Base-by-base conservation (phyloP, 2,888 invertebrate genomes). In the Oligia latruncula region DNA sequence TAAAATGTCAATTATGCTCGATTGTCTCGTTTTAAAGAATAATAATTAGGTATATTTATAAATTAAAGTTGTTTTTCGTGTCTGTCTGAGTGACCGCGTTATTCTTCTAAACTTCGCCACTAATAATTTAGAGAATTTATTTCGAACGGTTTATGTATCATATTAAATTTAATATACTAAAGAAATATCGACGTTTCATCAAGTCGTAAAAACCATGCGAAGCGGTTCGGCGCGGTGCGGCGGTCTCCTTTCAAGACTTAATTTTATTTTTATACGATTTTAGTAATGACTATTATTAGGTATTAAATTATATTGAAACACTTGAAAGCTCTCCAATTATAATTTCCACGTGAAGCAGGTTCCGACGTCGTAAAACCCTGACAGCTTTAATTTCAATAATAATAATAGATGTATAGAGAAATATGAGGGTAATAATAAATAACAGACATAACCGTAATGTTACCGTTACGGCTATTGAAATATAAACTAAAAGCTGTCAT, bases 401-500 rank as follows among this genome's bases (percentile, higher is more conserved):
- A 87, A 86, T 87, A 86, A 87, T 80, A 87, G 74, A 82, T 82
- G 85, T 85, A 87, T 85, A 86, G 78, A 86, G 88, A 88, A 85
- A 80, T 86, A 75, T 82, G 78, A 78, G 68, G 74, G 81, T 68
- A 81, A 89, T 87, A 89, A 88, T 87, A 89, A 88, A 89, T 80
- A 86, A 72, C 79, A 76, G 79, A 65, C 73, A 77, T 88, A 89
- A 85, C 85, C 46, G 82, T 89, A 80, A 72, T 67, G 52, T 71
- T 79, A 83, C 89, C 87, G 89, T 90, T 89, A 88, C 40, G 15
- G 81, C 86, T 84, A 86, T 85, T 85, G 85, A 86, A 90, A 88
- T 86, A 78, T 82, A 79, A 84, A 87, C 88, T 86, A 85, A 78
- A 76, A 74, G 67, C 78, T 83, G 83, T 73, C 81, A 81, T 84